Conservation (phyloP, 1,140 invertebrate genomes). For the Chymomyza costata region DNA sequence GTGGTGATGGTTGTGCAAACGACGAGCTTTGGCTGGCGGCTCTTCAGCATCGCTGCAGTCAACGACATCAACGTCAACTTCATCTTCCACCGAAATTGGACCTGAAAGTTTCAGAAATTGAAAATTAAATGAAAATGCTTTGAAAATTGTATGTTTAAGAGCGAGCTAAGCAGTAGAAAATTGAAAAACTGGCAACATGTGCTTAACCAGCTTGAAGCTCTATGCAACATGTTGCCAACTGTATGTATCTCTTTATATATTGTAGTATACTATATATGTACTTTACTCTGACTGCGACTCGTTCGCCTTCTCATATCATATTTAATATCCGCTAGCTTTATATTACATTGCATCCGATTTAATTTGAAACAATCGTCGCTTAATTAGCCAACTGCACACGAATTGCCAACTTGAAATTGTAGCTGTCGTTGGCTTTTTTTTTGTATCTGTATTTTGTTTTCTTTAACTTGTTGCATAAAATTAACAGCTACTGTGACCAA, state of each 20-base stretch:
- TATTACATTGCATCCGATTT: slow-evolving; percentile 41
- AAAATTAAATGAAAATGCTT: slow-evolving; percentile 42
- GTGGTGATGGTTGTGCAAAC: slow-evolving; percentile 54
- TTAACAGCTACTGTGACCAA: slow-evolving; percentile 1
- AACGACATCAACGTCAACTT: slow-evolving; percentile 77
- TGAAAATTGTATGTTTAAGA: slow-evolving; percentile 12
- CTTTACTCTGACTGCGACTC: slow-evolving; percentile 15
- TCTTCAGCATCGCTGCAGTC: slow-evolving; percentile 77
- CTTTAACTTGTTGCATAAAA: too few relatives aligned
- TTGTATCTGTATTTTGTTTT: background rate
- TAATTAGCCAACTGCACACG: slow-evolving; percentile 50
- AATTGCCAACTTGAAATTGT: slow-evolving; percentile 35
- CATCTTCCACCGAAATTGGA: slow-evolving; percentile 76
- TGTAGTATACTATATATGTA: too few relatives aligned
- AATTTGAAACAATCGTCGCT: slow-evolving; percentile 45
- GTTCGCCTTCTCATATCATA: slow-evolving; percentile 37
- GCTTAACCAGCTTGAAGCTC: background rate
- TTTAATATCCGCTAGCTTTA: slow-evolving; percentile 8
- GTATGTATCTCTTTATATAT: slow-evolving; percentile 22
- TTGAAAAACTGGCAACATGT: background rate
- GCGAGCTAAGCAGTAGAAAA: background rate
- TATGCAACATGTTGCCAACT: slow-evolving; percentile 30
- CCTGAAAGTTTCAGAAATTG: slow-evolving; percentile 57
- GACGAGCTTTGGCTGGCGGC: slow-evolving; percentile 62
- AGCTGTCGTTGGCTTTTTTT: slow-evolving; percentile 34